Base-by-base conservation (phyloP, 2,113 vertebrate genomes). In the Megaptera novaeangliae region DNA sequence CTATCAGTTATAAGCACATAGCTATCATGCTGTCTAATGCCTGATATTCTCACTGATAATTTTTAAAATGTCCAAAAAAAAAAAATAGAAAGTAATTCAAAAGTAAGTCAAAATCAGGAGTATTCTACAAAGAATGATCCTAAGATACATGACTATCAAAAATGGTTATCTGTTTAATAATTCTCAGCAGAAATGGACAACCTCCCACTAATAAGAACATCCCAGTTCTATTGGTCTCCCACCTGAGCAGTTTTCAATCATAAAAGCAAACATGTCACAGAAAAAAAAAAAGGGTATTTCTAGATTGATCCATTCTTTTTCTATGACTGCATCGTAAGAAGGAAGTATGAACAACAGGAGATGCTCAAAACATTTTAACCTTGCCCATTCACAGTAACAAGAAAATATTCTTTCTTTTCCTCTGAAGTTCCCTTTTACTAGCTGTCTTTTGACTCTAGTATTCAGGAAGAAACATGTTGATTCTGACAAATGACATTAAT, bases 401-500 rank as follows among this genome's bases (percentile, higher is more conserved):
- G 8, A 27, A 90, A 20, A 49, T 49, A 27, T 36, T 39, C 63
- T 5, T 63, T 55, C 3, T 8, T 92, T 80, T 68, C 13, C 20
- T 74, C 10, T 18, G 18, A 81, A 52, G 15, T 0, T 2, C 20
- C 1, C 10, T 71, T 88, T 88, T 75, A 85, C 81, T 94, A 90
- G 34, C 21, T 74, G 13, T 86, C 59, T 89, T 92, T 96, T 85
- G 34, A 64, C 71, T 92, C 29, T 66, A 12, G 21, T n/a, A 49
- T 87, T 94, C 23, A 92, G 25, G 66, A 88, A 93, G 44, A 84
- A 41, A 27, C 27, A 29, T 72, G 61, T 91, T 93, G 74, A 82
- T 85, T 71, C 84, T 95, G 49, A 85, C 21, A 87, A 84, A 91
- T 92, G 64, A 88, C 69, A 72, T 59, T 86, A 94, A 92, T 94